phyloP scores from a whole-genome alignment of 2,113 vertebrate genomes.

The Microtus ochrogaster region DNA sequence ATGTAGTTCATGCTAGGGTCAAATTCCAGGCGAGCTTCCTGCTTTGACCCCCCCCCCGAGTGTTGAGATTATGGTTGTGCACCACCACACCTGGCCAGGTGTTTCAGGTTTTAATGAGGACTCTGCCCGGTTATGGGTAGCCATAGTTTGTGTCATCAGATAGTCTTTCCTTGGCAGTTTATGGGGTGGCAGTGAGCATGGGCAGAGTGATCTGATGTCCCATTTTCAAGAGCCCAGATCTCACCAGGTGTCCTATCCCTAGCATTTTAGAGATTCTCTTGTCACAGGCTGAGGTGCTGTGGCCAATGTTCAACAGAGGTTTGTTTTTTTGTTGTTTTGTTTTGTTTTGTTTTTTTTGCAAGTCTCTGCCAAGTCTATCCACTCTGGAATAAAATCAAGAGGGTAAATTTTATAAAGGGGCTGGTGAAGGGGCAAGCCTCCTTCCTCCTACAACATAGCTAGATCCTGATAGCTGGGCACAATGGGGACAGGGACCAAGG shows the following conservation, averaged over 20 bases:
- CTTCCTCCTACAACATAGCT: not conserved
- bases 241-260: not conserved
- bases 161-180: not conserved
- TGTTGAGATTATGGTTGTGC: not conserved
- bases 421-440: fast-evolving
- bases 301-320: not conserved
- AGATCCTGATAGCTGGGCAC: fast-evolving
- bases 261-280: not conserved
- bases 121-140: not conserved
- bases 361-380: not conserved
- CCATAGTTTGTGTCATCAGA: not conserved
- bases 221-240: not conserved
- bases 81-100: not conserved
- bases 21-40: not conserved
- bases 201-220: not conserved
- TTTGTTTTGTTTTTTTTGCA: not conserved
- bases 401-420: not conserved
- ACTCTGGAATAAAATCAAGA: not conserved
- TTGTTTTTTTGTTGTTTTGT: not conserved
- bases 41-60: not conserved
- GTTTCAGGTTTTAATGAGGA: not conserved
- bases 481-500: fast-evolving
- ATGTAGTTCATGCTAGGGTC: not conserved
- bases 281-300: not conserved
- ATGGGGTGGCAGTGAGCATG: fast-evolving